Conservation (phyloP, 2,888 invertebrate species). For the Heliothis peltigera region DNA sequence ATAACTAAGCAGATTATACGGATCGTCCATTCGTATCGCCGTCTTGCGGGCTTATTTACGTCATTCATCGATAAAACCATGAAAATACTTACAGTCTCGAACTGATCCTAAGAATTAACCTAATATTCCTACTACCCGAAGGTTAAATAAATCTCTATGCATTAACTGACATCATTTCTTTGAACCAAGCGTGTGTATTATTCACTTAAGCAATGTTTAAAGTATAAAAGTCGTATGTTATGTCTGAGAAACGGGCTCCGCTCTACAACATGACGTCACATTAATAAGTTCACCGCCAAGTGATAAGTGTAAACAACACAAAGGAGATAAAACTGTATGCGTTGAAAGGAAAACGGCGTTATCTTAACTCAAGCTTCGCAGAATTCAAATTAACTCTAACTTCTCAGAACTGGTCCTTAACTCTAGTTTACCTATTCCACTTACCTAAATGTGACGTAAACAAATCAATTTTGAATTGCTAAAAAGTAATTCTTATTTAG, state of each 20-base stretch:
- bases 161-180: conserved; percentile 49
- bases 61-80: conserved; percentile 18
- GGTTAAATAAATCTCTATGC: conserved; percentile 18
- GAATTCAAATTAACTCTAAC: conserved; percentile 29
- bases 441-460: conserved; percentile 4
- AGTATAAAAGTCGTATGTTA: conserved; percentile 52
- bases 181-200: conserved; percentile 57
- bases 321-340: conserved; percentile 52
- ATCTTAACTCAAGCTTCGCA: conserved; percentile 31
- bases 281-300: conserved; percentile 67
- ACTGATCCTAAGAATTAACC: conserved; percentile 15
- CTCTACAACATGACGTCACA: conserved; percentile 63
- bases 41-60: conserved; percentile 7
- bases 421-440: conserved; percentile 1
- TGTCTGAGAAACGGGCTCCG: conserved; percentile 55
- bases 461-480: conserved; percentile 21
- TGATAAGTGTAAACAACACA: conserved; percentile 69
- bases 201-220: conserved; percentile 60
- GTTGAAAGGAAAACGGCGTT: conserved; percentile 42
- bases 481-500: conserved; percentile 23
- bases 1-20: conserved; percentile 31
- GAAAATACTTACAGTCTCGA: conserved; percentile 1
- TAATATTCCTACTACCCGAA: conserved; percentile 12
- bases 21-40: conserved; percentile 13
- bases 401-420: conserved; percentile 26